Conservation (phyloP, 2,797 vertebrate genomes). For the Menidia menidia region DNA sequence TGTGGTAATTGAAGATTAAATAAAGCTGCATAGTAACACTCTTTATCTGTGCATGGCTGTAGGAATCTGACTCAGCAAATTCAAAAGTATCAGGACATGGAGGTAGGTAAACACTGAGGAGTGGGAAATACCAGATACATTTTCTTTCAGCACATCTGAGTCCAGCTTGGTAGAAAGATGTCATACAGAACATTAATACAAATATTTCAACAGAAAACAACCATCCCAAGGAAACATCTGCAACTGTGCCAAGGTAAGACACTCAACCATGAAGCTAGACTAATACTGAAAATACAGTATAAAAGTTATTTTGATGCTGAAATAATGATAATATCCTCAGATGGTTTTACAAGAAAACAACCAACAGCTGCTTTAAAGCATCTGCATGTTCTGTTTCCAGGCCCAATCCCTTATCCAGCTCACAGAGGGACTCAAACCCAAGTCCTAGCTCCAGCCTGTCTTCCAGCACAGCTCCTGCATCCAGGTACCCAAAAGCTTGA, state of each 20-base stretch:
- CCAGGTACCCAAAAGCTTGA: too few relatives aligned
- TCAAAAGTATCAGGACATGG: slow-evolving; percentile 63
- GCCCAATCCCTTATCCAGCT: slow-evolving; percentile 56
- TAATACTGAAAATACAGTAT: too few relatives aligned
- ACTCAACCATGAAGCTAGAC: neutral
- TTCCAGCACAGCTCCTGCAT: slow-evolving; percentile 19
- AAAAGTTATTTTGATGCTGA: too few relatives aligned
- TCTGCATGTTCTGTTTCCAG: slow-evolving; percentile 54
- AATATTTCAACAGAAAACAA: slow-evolving; percentile 73
- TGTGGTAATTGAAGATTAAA: neutral
- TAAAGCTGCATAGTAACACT: neutral
- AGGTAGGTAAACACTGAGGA: slow-evolving; percentile 46
- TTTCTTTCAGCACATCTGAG: too few relatives aligned
- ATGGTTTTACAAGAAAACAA: neutral
- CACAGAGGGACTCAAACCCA: slow-evolving; percentile 37
- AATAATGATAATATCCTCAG: too few relatives aligned
- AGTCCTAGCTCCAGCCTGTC: slow-evolving; percentile 12
- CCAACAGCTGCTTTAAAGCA: neutral
- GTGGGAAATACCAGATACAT: neutral
- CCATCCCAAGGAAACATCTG: slow-evolving; percentile 84
- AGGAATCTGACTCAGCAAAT: slow-evolving; percentile 71
- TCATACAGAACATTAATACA: neutral
- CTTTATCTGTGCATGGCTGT: slow-evolving; percentile 34
- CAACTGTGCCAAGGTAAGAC: slow-evolving; percentile 85
- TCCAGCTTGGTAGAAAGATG: neutral